phyloP scores from a whole-genome alignment of 2,113 vertebrate species.

The Lepisosteus osseus region DNA sequence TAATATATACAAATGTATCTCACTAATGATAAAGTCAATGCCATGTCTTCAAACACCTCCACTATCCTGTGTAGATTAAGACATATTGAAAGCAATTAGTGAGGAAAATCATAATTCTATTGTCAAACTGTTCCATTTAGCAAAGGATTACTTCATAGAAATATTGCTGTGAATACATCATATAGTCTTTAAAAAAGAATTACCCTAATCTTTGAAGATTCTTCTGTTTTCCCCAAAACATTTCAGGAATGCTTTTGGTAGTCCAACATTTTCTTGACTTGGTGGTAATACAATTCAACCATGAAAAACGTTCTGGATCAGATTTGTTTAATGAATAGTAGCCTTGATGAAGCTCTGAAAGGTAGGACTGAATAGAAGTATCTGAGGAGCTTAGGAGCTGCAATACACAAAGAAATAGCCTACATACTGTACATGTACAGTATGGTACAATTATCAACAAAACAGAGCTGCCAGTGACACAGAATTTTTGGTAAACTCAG shows the following conservation, averaged over 20 bases:
- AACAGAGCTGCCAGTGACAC: no score
- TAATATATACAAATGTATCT: neutral
- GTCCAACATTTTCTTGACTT: neutral
- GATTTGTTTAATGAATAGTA: constrained; percentile 24
- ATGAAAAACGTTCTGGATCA: constrained; percentile 18
- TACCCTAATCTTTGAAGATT: no score
- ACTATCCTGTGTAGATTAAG: no score
- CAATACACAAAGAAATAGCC: constrained; percentile 15
- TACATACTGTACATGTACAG: no score
- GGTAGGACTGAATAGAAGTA: constrained; percentile 50
- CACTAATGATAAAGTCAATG: no score
- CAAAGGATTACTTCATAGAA: neutral
- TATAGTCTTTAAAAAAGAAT: no score
- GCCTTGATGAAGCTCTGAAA: constrained; percentile 40
- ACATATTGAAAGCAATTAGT: no score
- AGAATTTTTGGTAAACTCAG: no score
- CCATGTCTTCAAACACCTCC: no score
- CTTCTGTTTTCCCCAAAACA: neutral
- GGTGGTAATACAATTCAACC: neutral
- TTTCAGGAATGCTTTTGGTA: constrained; percentile 16
- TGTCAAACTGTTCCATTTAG: neutral
- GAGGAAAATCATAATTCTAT: neutral
- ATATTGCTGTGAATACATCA: no score
- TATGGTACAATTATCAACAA: no score
- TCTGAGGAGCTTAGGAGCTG: constrained; percentile 35